Conservation (phyloP, 2,888 invertebrate genomes). For the Amphipyra berbera region DNA sequence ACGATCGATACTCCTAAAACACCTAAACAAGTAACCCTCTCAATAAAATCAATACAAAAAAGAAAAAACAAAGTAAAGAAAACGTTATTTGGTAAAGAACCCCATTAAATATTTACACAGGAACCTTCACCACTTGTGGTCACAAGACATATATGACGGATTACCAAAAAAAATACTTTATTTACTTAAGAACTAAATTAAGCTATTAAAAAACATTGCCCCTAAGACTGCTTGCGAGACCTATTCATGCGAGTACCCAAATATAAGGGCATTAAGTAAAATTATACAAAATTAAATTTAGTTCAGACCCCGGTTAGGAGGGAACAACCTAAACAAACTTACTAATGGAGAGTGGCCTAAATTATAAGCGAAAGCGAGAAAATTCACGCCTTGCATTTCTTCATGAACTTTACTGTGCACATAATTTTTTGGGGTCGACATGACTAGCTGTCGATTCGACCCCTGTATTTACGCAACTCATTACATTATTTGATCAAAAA, state of each 20-base stretch:
- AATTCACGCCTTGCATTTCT: too few species aligned
- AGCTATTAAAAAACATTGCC: constrained; percentile 40
- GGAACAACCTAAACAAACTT: constrained; percentile 76
- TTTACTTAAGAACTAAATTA: constrained; percentile 28
- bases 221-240: constrained; percentile 7
- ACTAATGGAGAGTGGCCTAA: constrained; percentile 59
- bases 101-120: constrained; percentile 24
- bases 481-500: too few species aligned
- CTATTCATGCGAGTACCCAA: constrained; percentile 44
- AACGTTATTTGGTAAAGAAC: constrained; percentile 7
- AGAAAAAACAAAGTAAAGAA: constrained; percentile 7
- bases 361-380: constrained; percentile 17
- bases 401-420: too few species aligned
- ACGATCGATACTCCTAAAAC: constrained; percentile 2
- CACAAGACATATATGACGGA: neutral
- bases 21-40: neutral
- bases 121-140: constrained; percentile 7
- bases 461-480: too few species aligned
- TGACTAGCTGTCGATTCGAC: neutral
- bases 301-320: constrained; percentile 65
- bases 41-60: constrained; percentile 20
- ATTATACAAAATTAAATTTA: constrained; percentile 78
- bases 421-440: too few species aligned
- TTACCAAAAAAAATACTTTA: neutral
- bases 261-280: constrained; percentile 67